Conservation (phyloP, 2,113 vertebrate species). For the Riparia riparia region DNA sequence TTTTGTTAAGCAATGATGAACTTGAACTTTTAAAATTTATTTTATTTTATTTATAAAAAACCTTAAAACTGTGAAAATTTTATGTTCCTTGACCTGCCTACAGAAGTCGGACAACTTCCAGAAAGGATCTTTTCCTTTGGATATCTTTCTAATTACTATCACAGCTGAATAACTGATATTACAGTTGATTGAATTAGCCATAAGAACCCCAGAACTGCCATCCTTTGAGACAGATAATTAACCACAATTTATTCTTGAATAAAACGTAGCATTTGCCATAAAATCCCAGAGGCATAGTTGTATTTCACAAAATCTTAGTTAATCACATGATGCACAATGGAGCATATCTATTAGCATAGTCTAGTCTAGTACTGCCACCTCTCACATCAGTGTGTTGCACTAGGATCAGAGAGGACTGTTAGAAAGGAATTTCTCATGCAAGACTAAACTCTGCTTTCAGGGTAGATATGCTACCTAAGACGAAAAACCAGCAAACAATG, state of each 20-base stretch:
- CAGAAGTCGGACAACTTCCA: not conserved
- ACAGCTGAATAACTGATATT: not conserved
- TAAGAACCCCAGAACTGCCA: not conserved
- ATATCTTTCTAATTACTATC: not conserved
- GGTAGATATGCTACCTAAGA: not conserved
- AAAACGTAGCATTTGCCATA: not conserved
- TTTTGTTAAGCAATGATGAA: not conserved
- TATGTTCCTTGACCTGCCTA: not conserved
- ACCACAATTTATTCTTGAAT: constrained; percentile 21
- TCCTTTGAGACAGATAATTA: constrained; percentile 22
- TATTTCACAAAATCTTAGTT: not conserved
- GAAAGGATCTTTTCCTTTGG: not conserved
- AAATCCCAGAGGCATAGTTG: not conserved
- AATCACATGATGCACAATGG: not conserved
- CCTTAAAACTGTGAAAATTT: not conserved
- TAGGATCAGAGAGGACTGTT: not conserved
- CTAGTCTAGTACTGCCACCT: not conserved
- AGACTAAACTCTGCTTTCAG: not conserved
- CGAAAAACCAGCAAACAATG: not conserved
- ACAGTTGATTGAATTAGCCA: not conserved
- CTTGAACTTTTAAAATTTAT: not conserved
- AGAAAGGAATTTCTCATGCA: not conserved
- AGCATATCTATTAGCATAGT: not conserved
- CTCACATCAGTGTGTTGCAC: not conserved
- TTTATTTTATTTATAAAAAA: not conserved